Base-by-base conservation (phyloP, 2,113 vertebrate species). In the Tricholaema leucomelas region DNA sequence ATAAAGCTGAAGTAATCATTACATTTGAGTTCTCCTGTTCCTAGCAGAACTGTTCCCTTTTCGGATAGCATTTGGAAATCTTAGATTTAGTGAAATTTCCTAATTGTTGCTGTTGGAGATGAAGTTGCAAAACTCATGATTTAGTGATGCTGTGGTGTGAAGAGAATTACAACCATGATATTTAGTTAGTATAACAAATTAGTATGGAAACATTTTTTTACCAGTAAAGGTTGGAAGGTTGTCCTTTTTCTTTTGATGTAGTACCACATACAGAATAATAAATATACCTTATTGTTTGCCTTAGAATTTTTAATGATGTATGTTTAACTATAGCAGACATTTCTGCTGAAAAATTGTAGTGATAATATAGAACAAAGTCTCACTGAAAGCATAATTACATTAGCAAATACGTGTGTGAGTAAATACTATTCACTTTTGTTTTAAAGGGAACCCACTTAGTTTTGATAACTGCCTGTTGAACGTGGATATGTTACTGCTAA, bases 371-470 rank as follows among this genome's bases (percentile, higher is more conserved):
- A 52, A 31, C 8, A 16, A 38, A 52, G 25, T 76, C 2, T 58
- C 35, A 12, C 6, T 28, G 16, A 38, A 92, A 61, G 9, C 1
- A 2, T 50, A 5, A 4, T 70, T 52, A 1, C 65, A 2, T 33
- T 54, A 8, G 50, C 48, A 20, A 9, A 14, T 65, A 23, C 2
- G 2, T 61, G 30, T 7, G 8, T 0, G 0, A 17, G 27, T 64
- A 7, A 0, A 0, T 27, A 5, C 48, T 58, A 18, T 2, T 60
- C 6, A 14, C 5, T 76, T n/a, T 4, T 2, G 0, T 33, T 64
- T 46, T 12, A 35, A 48, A 61, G 18, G 14, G 15, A 54, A 14
- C 65, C 31, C 9, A 10, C 6, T 67, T 58, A 9, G 5, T 35
- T 87, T 58, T 56, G 23, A 3, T 77, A 12, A 12, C 5, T 69